phyloP scores from a whole-genome alignment of 2,113 vertebrate genomes.

The Oxyura jamaicensis region DNA sequence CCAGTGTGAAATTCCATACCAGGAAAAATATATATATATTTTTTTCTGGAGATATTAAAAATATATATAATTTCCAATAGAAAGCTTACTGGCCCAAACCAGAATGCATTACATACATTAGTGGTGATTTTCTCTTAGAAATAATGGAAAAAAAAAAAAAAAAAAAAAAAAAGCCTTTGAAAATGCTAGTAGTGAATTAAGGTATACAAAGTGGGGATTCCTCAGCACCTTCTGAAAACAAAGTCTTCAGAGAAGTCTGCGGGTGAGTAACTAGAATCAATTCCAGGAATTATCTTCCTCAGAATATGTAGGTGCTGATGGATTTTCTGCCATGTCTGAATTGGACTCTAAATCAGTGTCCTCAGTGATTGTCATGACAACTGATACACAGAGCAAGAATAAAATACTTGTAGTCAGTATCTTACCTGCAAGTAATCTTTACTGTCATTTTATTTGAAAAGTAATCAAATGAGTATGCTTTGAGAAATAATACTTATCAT shows the following conservation, averaged over 20 bases:
- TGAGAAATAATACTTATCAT: conserved; percentile 20
- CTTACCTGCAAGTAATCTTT: conserved; percentile 26
- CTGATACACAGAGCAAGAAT: background rate
- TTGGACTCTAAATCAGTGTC: background rate
- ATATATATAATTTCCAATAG: background rate
- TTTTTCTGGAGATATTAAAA: background rate
- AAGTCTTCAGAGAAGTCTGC: background rate
- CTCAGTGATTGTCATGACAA: background rate
- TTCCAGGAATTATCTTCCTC: background rate
- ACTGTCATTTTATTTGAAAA: conserved; percentile 31
- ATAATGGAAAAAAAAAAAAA: background rate
- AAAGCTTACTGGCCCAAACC: background rate
- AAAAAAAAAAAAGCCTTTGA: background rate
- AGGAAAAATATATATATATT: background rate
- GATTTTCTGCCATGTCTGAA: background rate
- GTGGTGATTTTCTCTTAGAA: background rate
- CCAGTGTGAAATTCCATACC: background rate
- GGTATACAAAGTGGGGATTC: background rate
- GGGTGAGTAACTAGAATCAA: background rate
- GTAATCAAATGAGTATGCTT: conserved; percentile 30
- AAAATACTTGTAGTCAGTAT: background rate
- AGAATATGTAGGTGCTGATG: background rate
- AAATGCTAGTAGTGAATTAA: background rate
- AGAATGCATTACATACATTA: background rate
- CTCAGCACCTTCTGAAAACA: background rate